A percentile compares a stretch with the other conserved stretches of the same genome.
Evolutionary conservation across 2,888 invertebrate genomes (phyloP).

Genomic region (Malacosoma neustria): DNA sequence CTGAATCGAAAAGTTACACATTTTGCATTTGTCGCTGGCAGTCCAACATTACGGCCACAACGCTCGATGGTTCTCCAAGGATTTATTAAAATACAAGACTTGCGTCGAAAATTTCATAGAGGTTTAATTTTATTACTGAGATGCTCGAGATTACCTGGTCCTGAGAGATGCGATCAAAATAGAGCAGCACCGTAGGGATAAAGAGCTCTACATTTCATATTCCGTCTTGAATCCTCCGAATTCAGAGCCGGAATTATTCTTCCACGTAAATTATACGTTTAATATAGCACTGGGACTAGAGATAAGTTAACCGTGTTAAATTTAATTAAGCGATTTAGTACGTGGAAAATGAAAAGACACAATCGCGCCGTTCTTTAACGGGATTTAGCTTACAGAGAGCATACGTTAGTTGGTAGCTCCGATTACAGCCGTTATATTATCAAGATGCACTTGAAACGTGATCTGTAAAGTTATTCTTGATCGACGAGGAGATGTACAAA

Average conservation of each 20-base stretch:
- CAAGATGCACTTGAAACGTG: constrained; percentile 46
- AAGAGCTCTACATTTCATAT: constrained; percentile 38
- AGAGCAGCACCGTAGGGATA: constrained; percentile 34
- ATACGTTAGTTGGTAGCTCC: constrained; percentile 22
- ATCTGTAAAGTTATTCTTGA: constrained; percentile 24
- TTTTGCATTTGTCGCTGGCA: constrained; percentile 8
- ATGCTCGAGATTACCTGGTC: constrained; percentile 29
- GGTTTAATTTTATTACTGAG: constrained; percentile 38
- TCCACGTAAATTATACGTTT: constrained; percentile 21
- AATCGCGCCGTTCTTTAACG: constrained; percentile 31
- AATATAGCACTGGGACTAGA: constrained; percentile 25
- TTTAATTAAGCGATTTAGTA: constrained; percentile 32
- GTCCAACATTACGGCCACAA: constrained; percentile 3
- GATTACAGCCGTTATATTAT: constrained; percentile 31
- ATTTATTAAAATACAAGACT: constrained; percentile 29
- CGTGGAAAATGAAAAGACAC: neutral
- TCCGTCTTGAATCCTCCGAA: constrained; percentile 17
- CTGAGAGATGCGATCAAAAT: constrained; percentile 42
- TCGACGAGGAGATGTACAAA: too few species aligned
- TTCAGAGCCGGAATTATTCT: constrained; percentile 9
- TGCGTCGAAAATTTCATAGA: constrained; percentile 32
- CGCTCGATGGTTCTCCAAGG: constrained; percentile 9
- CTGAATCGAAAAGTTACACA: constrained; percentile 8
- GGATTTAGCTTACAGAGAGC: constrained; percentile 23
- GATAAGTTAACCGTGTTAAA: constrained; percentile 41